These are phyloP conservation scores for Heliconius himera DNA, from an alignment of 1,140 invertebrate species.

Conservation along the genomic window DNA sequence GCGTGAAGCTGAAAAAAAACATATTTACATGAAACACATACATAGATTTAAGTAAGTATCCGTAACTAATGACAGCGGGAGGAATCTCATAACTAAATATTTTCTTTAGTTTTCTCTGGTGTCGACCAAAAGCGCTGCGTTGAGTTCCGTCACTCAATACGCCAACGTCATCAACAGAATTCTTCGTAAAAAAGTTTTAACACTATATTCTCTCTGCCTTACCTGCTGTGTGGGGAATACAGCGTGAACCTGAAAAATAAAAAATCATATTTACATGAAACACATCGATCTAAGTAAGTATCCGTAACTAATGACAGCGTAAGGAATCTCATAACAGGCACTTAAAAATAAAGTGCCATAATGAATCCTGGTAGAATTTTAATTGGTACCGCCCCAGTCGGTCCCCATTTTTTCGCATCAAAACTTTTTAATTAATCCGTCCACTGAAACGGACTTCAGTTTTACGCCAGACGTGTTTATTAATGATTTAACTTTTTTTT, in stretches of 20 bases:
- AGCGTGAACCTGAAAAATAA: not conserved
- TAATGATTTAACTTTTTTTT: conserved; percentile 52
- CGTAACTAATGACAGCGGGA: no score
- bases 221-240: no score
- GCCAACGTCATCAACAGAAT: no score
- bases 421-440: conserved; percentile 71
- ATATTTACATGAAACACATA: no score
- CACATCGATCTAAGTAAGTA: not conserved
- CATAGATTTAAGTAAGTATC: no score
- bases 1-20: no score
- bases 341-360: conserved; percentile 55
- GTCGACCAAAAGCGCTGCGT: no score
- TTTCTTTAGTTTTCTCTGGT: no score
- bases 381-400: conserved; percentile 52
- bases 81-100: no score
- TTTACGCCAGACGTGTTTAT: conserved; percentile 52
- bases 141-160: no score
- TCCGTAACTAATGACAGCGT: conserved; percentile 22
- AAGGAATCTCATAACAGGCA: conserved; percentile 42
- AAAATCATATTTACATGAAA: not conserved
- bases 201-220: no score
- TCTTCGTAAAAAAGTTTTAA: no score
- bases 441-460: conserved; percentile 49
- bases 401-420: conserved; percentile 50
- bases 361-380: conserved; percentile 64